These are phyloP conservation scores for Drosophila repleta DNA, from an alignment of 1,140 invertebrate genomes.

Conservation along the genomic window DNA sequence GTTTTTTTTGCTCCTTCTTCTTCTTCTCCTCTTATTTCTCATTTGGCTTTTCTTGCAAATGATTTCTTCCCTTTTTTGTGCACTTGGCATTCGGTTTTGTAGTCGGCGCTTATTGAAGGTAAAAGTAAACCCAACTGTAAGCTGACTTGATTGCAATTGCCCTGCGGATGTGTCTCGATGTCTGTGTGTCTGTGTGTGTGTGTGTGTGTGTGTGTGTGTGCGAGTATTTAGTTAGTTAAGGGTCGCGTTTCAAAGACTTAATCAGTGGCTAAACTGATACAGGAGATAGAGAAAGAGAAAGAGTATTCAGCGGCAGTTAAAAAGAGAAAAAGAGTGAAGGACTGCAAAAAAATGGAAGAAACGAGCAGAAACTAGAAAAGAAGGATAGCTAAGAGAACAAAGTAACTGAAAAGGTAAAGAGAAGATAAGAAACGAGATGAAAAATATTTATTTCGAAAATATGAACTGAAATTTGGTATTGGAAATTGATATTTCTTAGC, in stretches of 20 bases:
- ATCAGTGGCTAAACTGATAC: constrained; percentile 15
- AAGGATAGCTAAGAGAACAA: too few species aligned
- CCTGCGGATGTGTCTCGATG: constrained; percentile 3
- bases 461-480: too few species aligned
- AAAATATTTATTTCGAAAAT: too few species aligned
- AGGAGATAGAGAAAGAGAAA: neutral
- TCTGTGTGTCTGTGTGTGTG: neutral
- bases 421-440: too few species aligned
- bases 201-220: neutral
- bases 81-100: constrained; percentile 48
- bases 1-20: constrained; percentile 28
- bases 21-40: constrained; percentile 23
- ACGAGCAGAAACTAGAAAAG: too few species aligned
- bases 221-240: constrained; percentile 11
- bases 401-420: too few species aligned
- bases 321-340: too few species aligned
- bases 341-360: too few species aligned
- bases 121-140: constrained; percentile 52
- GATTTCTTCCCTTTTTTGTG: constrained; percentile 34
- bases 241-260: constrained; percentile 14
- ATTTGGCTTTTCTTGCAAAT: constrained; percentile 55
- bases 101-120: constrained; percentile 47
- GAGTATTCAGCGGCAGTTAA: neutral
- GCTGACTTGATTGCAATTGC: constrained; percentile 38
- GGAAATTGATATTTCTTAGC: too few species aligned